A percentile compares a stretch with the other conserved stretches of the same genome.
phyloP scores from a whole-genome alignment of 2,888 invertebrate genomes.

The Erebia epiphron region DNA sequence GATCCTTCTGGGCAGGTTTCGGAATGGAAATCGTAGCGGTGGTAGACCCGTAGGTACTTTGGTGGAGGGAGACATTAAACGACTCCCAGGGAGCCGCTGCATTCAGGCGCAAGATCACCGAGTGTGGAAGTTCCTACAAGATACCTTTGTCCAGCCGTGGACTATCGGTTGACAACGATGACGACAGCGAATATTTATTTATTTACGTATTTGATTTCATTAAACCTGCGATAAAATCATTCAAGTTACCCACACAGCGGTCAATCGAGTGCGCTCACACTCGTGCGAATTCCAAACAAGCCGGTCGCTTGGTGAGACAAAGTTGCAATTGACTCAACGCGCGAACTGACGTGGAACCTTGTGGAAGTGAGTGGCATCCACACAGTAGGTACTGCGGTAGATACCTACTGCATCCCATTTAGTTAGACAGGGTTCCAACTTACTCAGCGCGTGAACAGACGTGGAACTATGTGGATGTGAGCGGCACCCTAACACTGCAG shows the following conservation, averaged over 20 bases:
- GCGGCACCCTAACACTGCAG: background rate
- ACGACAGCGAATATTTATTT: background rate
- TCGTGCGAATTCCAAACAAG: conserved; percentile 16
- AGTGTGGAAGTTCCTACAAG: too few relatives aligned
- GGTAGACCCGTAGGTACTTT: too few relatives aligned
- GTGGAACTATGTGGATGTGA: conserved; percentile 48
- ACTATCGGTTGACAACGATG: too few relatives aligned
- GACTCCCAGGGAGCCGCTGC: too few relatives aligned
- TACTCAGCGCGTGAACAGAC: conserved; percentile 38
- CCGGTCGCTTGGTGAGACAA: conserved; percentile 40
- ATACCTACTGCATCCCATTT: conserved; percentile 12
- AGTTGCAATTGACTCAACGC: conserved; percentile 42
- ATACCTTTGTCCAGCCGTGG: too few relatives aligned
- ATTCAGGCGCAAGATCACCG: too few relatives aligned
- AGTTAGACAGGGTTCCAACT: conserved; percentile 47
- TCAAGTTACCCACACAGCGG: background rate
- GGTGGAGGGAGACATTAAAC: too few relatives aligned
- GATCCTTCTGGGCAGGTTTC: too few relatives aligned
- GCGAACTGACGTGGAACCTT: conserved; percentile 46
- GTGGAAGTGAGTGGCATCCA: conserved; percentile 40
- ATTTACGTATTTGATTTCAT: background rate
- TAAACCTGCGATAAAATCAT: conserved; percentile 10
- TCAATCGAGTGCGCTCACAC: conserved; percentile 15
- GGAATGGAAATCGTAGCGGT: too few relatives aligned
- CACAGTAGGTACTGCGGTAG: background rate